phyloP scores from a whole-genome alignment of 2,797 vertebrate species.

The Sebastes goodei region DNA sequence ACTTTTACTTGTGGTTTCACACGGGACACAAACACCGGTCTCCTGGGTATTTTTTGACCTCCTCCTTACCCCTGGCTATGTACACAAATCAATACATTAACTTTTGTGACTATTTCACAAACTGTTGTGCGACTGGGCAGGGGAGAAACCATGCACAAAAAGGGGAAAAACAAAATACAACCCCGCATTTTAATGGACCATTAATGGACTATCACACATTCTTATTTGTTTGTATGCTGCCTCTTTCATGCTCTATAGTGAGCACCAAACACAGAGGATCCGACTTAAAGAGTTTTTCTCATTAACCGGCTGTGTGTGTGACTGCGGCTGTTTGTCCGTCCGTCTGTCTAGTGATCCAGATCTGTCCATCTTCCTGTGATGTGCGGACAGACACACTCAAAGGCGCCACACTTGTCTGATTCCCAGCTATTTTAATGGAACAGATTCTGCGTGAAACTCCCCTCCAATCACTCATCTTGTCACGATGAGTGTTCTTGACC shows the following conservation, averaged over 20 bases:
- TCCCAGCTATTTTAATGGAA: conserved; percentile 41
- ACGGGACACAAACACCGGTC: too few species aligned
- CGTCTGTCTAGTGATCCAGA: not conserved
- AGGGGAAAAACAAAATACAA: not conserved
- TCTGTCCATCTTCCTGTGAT: conserved; percentile 6
- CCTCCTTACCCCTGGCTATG: too few species aligned
- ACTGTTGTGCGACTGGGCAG: too few species aligned
- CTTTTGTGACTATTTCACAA: too few species aligned
- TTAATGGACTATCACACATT: not conserved
- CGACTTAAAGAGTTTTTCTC: not conserved
- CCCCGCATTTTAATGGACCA: not conserved
- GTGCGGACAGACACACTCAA: conserved; percentile 4
- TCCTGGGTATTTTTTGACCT: too few species aligned
- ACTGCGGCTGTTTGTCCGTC: not conserved
- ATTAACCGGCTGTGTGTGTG: not conserved
- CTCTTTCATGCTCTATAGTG: not conserved
- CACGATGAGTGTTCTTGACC: conserved; percentile 57
- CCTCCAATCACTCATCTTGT: conserved; percentile 53
- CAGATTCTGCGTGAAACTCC: conserved; percentile 23
- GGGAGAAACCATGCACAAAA: not conserved
- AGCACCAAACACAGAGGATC: not conserved
- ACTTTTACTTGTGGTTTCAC: too few species aligned
- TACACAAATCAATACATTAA: too few species aligned
- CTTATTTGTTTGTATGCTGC: not conserved
- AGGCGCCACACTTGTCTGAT: conserved; percentile 22